Conservation (phyloP, 2,113 vertebrate genomes). For the Electrona antarctica region DNA sequence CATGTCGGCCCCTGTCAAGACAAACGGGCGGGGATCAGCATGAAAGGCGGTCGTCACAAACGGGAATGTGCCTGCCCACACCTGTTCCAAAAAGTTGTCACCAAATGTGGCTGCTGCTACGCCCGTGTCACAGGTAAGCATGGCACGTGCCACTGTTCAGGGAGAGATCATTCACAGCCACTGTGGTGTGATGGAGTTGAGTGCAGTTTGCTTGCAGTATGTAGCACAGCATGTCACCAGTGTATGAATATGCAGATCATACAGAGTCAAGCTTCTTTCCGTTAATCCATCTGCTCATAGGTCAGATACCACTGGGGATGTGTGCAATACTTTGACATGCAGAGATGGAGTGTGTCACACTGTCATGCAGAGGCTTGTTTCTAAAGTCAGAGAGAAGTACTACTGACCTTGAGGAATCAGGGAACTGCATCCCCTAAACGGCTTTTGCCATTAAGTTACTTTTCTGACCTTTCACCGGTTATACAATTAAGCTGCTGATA, state of each 20-base stretch:
- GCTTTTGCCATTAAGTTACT: neutral
- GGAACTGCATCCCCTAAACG: neutral
- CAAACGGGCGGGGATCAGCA: constrained; percentile 75
- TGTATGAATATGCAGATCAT: neutral
- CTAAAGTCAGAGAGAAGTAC: neutral
- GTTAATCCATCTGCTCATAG: neutral
- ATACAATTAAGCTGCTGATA: too few relatives aligned
- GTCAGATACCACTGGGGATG: neutral
- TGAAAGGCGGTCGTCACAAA: constrained; percentile 83
- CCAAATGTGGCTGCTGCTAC: constrained; percentile 88
- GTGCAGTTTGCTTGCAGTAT: neutral
- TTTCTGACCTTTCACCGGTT: neutral
- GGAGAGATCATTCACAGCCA: neutral
- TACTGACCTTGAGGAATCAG: neutral
- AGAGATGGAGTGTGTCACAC: neutral
- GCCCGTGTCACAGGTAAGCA: constrained; percentile 82
- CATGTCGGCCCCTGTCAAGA: constrained; percentile 67
- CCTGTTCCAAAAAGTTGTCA: constrained; percentile 88
- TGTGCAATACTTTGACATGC: neutral
- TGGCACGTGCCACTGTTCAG: too few relatives aligned
- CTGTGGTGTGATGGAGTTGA: neutral
- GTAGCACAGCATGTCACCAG: neutral
- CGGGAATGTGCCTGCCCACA: constrained; percentile 85
- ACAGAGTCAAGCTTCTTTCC: neutral
- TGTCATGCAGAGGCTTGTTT: neutral